Evolutionary conservation across 2,113 vertebrate genomes (phyloP).

Genomic region (Nothoprocta perdicaria): DNA sequence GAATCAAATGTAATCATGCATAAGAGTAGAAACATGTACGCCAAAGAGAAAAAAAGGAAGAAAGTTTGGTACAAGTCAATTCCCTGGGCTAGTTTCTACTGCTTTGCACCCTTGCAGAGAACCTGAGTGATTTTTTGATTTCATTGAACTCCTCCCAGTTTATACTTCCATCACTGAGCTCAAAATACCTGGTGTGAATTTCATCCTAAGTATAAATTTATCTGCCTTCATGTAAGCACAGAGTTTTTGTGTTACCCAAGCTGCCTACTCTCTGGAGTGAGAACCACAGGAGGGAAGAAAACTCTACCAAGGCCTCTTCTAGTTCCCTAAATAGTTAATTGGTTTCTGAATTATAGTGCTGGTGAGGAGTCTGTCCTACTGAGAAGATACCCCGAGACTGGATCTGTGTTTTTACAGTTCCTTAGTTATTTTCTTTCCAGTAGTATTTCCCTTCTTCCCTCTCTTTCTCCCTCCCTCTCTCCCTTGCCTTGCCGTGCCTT

Average conservation of each 20-base stretch:
- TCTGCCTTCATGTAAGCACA: not conserved
- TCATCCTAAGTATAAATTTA: not conserved
- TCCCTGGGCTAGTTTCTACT: not conserved
- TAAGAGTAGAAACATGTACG: not conserved
- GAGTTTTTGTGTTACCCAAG: not conserved
- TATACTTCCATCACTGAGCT: not conserved
- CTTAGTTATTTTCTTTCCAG: not conserved
- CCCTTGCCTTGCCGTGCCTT: too few relatives aligned
- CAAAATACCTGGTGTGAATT: not conserved
- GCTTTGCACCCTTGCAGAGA: not conserved
- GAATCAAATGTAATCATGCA: not conserved
- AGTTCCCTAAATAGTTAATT: not conserved
- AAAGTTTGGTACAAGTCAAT: not conserved
- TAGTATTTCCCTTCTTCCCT: fast-evolving
- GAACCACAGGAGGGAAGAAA: not conserved
- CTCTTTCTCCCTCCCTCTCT: too few relatives aligned
- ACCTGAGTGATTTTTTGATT: not conserved
- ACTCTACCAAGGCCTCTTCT: not conserved
- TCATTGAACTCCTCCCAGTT: not conserved
- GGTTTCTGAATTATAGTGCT: not conserved
- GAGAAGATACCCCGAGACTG: not conserved
- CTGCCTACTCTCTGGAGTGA: not conserved
- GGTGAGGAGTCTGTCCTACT: not conserved
- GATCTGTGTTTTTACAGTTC: not conserved
- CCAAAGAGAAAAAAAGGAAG: not conserved